Evolutionary conservation across 2,113 vertebrate species (phyloP).

Genomic region (Cebidichthys violaceus): DNA sequence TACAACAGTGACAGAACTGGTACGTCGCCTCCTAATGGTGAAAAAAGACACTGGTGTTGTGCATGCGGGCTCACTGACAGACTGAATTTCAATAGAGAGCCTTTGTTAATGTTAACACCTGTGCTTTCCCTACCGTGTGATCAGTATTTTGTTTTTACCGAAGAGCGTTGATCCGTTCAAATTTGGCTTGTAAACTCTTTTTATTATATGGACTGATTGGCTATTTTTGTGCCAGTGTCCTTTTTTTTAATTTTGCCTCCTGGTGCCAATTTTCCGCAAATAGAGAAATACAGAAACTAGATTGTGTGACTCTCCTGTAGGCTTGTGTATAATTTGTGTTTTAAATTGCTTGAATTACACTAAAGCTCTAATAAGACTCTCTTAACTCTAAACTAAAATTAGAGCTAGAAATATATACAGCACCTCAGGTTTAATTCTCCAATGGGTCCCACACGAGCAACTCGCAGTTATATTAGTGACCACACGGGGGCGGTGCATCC

Average conservation of each 20-base stretch:
- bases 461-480: background rate
- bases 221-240: background rate
- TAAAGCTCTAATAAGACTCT: background rate
- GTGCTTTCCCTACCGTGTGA: background rate
- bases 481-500: slow-evolving; percentile 64
- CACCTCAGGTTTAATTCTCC: background rate
- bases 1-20: background rate
- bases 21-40: slow-evolving; percentile 14
- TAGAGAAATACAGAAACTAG: background rate
- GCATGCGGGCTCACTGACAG: background rate
- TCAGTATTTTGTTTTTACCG: background rate
- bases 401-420: background rate
- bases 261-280: background rate
- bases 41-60: background rate
- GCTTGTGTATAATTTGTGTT: background rate
- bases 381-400: background rate
- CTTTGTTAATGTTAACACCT: background rate
- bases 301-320: background rate
- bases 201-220: background rate
- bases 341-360: background rate
- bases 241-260: background rate
- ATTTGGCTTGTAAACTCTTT: background rate
- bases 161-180: background rate
- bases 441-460: background rate
- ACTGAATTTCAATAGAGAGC: background rate